A percentile compares a stretch with the other conserved stretches of the same genome.
These are phyloP conservation scores for Tiaroga cobitis DNA, from an alignment of 2,797 vertebrate species.

Conservation along the genomic window DNA sequence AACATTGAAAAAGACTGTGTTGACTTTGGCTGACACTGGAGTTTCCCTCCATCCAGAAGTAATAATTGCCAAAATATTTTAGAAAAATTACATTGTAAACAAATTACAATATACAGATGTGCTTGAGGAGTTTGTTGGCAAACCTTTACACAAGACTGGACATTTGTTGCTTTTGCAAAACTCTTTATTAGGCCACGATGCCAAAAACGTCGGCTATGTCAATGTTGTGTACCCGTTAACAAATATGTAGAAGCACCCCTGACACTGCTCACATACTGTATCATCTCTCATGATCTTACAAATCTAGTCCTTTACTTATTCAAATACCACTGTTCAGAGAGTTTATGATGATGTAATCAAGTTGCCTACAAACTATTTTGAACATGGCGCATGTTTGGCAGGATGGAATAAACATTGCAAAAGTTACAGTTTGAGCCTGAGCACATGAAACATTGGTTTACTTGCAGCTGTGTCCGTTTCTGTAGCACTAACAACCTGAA, in stretches of 20 bases:
- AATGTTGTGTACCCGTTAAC: not conserved
- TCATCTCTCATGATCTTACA: not conserved
- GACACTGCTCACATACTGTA: not conserved
- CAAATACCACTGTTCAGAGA: not conserved
- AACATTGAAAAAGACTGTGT: not conserved
- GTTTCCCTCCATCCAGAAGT: constrained; percentile 4
- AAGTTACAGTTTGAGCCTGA: not conserved
- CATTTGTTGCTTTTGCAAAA: not conserved
- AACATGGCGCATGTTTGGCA: not conserved
- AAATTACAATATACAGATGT: constrained; percentile 16
- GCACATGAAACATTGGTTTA: not conserved
- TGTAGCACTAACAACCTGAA: not conserved
- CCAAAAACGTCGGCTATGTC: too few species aligned
- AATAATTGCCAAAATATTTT: constrained; percentile 6
- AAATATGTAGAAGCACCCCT: not conserved
- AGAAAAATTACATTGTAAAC: not conserved
- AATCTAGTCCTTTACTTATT: not conserved
- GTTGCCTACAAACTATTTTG: not conserved
- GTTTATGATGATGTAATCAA: not conserved
- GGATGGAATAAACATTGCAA: not conserved
- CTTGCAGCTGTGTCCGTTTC: not conserved
- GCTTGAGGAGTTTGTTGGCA: not conserved
- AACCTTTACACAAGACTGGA: not conserved
- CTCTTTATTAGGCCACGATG: not conserved
- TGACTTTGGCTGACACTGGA: not conserved